A percentile compares a stretch with the other conserved stretches of the same genome.
Conservation (phyloP, 1,140 invertebrate genomes). For the Anagrus nilaparvatae region DNA sequence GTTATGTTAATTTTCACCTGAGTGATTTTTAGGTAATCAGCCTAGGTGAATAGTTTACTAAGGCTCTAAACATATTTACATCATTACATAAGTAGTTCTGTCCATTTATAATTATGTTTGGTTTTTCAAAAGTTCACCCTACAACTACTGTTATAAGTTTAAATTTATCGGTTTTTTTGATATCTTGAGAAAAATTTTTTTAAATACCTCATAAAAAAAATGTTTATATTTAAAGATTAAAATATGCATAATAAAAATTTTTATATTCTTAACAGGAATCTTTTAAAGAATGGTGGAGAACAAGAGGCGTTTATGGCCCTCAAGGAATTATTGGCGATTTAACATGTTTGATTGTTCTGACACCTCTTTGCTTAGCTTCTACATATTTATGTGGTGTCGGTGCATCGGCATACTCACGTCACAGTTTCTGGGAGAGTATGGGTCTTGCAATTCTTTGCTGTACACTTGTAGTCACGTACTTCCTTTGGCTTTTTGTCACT, state of each 20-base stretch:
- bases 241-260: slow-evolving; percentile 12
- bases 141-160: no score
- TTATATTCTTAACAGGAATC: no score
- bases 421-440: slow-evolving; percentile 41
- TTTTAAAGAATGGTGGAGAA: slow-evolving; percentile 38
- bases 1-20: no score
- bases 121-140: no score
- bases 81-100: no score
- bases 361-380: slow-evolving; percentile 42
- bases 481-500: slow-evolving; percentile 36
- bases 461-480: slow-evolving; percentile 33
- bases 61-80: no score
- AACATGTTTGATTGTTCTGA: slow-evolving; percentile 43
- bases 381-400: slow-evolving; percentile 45
- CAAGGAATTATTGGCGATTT: slow-evolving; percentile 41
- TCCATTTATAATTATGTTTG: no score
- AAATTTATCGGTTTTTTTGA: no score
- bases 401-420: slow-evolving; percentile 32
- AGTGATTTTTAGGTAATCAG: no score
- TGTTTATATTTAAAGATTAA: not conserved
- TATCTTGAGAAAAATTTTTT: no score
- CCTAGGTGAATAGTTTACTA: no score
- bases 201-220: not conserved
- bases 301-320: slow-evolving; percentile 28
- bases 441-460: slow-evolving; percentile 36